Evolutionary conservation across 2,797 vertebrate genomes (phyloP).

Genomic region (Melanotaenia trifasciata): DNA sequence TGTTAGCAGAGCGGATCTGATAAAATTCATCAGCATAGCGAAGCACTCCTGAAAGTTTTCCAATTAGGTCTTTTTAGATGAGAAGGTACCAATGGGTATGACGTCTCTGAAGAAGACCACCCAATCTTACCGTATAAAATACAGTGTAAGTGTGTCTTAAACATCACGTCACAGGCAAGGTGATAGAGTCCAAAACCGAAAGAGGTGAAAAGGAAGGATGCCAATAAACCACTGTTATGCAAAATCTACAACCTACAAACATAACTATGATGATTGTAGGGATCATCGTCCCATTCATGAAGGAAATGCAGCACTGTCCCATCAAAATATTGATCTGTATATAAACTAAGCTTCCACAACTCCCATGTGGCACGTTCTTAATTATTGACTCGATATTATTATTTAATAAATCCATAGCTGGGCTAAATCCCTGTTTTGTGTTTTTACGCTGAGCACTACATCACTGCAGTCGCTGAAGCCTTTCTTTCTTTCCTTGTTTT

Average conservation of each 20-base stretch:
- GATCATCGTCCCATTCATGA: neutral
- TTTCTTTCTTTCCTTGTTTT: conserved; percentile 12
- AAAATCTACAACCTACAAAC: neutral
- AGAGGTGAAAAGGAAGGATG: neutral
- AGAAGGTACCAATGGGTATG: neutral
- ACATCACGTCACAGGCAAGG: neutral
- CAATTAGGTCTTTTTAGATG: neutral
- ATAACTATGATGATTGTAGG: neutral
- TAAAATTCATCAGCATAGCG: neutral
- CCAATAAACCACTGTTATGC: neutral
- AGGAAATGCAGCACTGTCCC: neutral
- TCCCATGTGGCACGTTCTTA: neutral
- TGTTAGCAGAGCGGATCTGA: neutral
- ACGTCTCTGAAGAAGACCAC: neutral
- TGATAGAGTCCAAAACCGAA: neutral
- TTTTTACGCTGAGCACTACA: conserved; percentile 46
- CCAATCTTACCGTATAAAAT: neutral
- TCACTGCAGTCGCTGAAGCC: conserved; percentile 17
- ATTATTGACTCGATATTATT: conserved; percentile 23
- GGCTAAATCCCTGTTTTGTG: conserved; percentile 22
- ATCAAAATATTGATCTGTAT: neutral
- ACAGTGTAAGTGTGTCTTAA: neutral
- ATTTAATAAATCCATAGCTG: conserved; percentile 21
- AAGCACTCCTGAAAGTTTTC: neutral
- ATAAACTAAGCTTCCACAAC: conserved; percentile 8